Evolutionary conservation across 2,797 vertebrate species (phyloP), one percentile per base, ranked within the genome.

Genomic region (Valencia hispanica): DNA sequence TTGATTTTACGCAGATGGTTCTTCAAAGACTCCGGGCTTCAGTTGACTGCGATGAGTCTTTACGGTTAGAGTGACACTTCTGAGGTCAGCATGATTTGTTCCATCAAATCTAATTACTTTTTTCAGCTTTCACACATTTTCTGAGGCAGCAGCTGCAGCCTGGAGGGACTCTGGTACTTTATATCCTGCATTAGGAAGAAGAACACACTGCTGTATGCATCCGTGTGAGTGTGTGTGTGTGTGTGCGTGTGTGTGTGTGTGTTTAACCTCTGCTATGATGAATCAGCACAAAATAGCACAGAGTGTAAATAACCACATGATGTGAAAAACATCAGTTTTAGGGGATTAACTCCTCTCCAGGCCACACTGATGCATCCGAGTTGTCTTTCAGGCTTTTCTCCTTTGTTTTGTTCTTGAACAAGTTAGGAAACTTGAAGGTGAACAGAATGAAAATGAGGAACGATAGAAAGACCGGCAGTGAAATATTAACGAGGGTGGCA

Each of bases 401-500:
- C 59, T 48, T 77, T 39, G 34, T 48, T 74, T 73, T 50, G 66
- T 41, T 63, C 27, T 73, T 63, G 70, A 73, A 79, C 48, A 50
- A 76, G 55, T 39, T 66, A 27, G 73, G 34, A 68, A 80, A 50
- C 47, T 68, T 41, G 81, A 79, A 82, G 75, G 66, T 76, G 77
- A 32, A 59, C 82, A 18, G 84, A 77, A 87, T 85, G 17, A 82
- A 73, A 63, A 74, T 83, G 74, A 61, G 75, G 30, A 68, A 65
- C 55, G 45, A 34, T 59, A 66, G n/a, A 61, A 83, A 70, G 55
- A 41, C 18, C 7, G 7, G 48, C 39, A 0, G 76, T 88, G 78
- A 84, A 85, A 88, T 78, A 85, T 88, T 85, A 81, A 84, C 68
- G 65, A 72, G 48, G 71, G 20, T 7, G 32, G 79, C 76, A 75